Evolutionary conservation across 2,797 vertebrate genomes (phyloP).

Genomic region (Sandelia bainsii): DNA sequence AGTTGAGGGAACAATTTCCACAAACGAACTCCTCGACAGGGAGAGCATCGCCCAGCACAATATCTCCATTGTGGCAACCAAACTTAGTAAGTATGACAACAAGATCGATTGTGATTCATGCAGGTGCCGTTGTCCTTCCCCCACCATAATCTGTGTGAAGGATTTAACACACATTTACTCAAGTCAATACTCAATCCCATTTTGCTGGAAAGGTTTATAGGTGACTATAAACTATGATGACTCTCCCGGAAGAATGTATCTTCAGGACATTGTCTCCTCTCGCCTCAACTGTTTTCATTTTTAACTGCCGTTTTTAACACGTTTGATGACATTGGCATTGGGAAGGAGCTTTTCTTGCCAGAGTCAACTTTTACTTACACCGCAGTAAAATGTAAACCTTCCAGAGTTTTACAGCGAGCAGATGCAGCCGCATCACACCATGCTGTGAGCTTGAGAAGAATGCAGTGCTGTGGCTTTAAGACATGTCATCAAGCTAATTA

Average conservation of each 20-base stretch:
- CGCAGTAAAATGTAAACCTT: conserved; percentile 57
- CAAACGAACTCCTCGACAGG: conserved; percentile 94
- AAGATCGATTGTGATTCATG: conserved; percentile 53
- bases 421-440: conserved; percentile 25
- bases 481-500: conserved; percentile 76
- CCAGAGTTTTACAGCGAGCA: conserved; percentile 41
- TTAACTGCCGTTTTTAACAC: conserved; percentile 57
- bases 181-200: conserved; percentile 81
- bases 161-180: conserved; percentile 75
- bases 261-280: conserved; percentile 70
- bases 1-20: conserved; percentile 94
- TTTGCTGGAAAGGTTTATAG: conserved; percentile 79
- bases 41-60: conserved; percentile 94
- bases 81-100: conserved; percentile 95
- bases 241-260: conserved; percentile 67
- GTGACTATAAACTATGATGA: conserved; percentile 75
- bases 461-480: conserved; percentile 63
- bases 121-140: conserved; percentile 52
- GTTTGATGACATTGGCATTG: conserved; percentile 56
- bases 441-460: conserved; percentile 12
- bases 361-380: conserved; percentile 73
- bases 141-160: conserved; percentile 67
- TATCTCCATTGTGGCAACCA: conserved; percentile 95
- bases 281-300: conserved; percentile 62
- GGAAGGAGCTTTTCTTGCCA: conserved; percentile 36